Conservation (phyloP, 2,113 vertebrate genomes). For the Phaethon lepturus region DNA sequence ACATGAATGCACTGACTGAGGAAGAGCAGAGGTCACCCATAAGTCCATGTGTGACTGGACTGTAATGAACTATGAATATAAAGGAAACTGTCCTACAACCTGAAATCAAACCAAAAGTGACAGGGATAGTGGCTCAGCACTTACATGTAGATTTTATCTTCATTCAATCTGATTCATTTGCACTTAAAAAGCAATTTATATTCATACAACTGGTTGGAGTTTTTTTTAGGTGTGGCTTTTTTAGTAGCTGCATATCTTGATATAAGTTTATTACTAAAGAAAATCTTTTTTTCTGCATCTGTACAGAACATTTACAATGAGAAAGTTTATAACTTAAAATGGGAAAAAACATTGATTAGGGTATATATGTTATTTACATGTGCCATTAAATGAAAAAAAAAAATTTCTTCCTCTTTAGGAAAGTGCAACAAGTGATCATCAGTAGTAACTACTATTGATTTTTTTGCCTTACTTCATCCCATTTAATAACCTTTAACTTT, state of each 20-base stretch:
- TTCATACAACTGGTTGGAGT: neutral
- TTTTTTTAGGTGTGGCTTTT: neutral
- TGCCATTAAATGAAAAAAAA: neutral
- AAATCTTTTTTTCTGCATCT: neutral
- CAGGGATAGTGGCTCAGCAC: neutral
- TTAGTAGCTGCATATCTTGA: neutral
- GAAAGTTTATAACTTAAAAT: neutral
- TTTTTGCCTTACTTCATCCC: neutral
- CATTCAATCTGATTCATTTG: neutral
- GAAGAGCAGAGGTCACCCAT: neutral
- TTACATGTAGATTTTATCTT: neutral
- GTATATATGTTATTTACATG: neutral
- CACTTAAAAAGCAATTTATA: conserved; percentile 28
- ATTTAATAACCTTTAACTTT: neutral
- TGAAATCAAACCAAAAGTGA: conserved; percentile 6
- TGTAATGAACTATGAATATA: neutral
- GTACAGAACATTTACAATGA: neutral
- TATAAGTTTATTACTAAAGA: neutral
- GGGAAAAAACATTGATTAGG: neutral
- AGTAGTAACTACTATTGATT: neutral
- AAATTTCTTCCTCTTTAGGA: neutral
- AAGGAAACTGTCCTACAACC: neutral
- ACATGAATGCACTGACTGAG: neutral
- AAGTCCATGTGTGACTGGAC: neutral
- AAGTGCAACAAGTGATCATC: neutral